phyloP scores from a whole-genome alignment of 2,888 invertebrate species.

The Tiliacea citrago region DNA sequence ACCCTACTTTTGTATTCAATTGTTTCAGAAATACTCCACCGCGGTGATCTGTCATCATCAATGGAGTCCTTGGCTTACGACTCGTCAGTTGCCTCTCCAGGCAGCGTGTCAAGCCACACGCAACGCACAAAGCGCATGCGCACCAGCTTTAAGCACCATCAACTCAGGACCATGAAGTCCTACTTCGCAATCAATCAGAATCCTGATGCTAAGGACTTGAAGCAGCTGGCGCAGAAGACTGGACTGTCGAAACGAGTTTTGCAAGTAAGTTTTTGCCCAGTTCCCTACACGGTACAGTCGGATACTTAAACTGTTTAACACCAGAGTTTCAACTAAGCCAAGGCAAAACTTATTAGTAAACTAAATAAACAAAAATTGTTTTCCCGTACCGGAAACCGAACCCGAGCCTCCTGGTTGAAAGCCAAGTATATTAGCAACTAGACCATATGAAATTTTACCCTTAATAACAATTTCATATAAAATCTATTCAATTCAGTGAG shows the following conservation, averaged over 20 bases:
- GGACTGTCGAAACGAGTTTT: slow-evolving; percentile 99
- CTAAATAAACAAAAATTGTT: slow-evolving; percentile 55
- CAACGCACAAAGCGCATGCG: slow-evolving; percentile 98
- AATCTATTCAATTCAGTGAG: background rate
- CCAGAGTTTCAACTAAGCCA: too few relatives aligned
- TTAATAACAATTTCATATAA: background rate
- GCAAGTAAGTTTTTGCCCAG: slow-evolving; percentile 92
- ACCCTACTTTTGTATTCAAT: slow-evolving; percentile 25
- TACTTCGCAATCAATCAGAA: slow-evolving; percentile 99
- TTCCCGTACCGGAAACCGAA: slow-evolving; percentile 93
- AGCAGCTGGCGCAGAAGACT: slow-evolving; percentile 99
- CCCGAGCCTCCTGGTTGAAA: slow-evolving; percentile 92
- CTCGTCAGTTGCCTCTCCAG: slow-evolving; percentile 93
- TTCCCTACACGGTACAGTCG: background rate
- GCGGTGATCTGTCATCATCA: slow-evolving; percentile 93
- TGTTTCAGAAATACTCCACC: slow-evolving; percentile 93
- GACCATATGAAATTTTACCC: slow-evolving; percentile 70
- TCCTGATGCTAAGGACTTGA: slow-evolving; percentile 99
- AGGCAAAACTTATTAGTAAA: background rate
- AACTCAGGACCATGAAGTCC: slow-evolving; percentile 99
- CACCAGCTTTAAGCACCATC: slow-evolving; percentile 99
- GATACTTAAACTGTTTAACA: background rate
- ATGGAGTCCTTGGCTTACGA: slow-evolving; percentile 95
- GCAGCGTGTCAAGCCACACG: slow-evolving; percentile 91
- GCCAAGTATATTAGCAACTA: slow-evolving; percentile 92